Evolutionary conservation across 2,113 vertebrate species (phyloP).

Genomic region (Bos taurus): DNA sequence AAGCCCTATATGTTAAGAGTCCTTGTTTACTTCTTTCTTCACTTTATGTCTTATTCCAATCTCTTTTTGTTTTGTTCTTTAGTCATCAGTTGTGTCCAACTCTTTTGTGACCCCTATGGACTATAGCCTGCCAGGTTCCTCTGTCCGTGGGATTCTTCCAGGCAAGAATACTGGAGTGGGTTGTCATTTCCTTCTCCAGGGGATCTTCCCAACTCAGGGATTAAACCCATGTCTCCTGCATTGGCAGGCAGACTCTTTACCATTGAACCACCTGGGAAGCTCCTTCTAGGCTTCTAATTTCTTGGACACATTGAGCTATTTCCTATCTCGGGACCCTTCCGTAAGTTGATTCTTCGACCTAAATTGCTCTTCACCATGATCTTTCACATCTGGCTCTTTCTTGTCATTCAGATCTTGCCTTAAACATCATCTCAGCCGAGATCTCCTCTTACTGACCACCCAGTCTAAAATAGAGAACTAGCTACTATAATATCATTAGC

Average conservation of each 20-base stretch:
- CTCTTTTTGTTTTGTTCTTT: neutral
- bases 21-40: neutral
- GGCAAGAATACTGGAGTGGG: neutral
- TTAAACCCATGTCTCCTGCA: neutral
- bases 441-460: neutral
- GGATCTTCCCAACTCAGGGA: neutral
- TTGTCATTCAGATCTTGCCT: neutral
- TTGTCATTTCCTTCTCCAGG: neutral
- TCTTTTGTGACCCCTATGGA: neutral
- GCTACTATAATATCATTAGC: neutral
- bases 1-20: neutral
- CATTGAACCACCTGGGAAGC: neutral
- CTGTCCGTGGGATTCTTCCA: accelerated
- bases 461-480: neutral
- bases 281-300: neutral
- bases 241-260: neutral
- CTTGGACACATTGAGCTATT: neutral
- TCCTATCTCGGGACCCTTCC: neutral
- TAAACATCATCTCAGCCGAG: neutral
- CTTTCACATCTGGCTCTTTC: neutral
- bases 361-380: neutral
- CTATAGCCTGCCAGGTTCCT: neutral
- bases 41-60: neutral
- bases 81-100: neutral
- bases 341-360: neutral